Evolutionary conservation across 2,113 vertebrate genomes (phyloP).

Genomic region (Tretioscincus oriximinensis): DNA sequence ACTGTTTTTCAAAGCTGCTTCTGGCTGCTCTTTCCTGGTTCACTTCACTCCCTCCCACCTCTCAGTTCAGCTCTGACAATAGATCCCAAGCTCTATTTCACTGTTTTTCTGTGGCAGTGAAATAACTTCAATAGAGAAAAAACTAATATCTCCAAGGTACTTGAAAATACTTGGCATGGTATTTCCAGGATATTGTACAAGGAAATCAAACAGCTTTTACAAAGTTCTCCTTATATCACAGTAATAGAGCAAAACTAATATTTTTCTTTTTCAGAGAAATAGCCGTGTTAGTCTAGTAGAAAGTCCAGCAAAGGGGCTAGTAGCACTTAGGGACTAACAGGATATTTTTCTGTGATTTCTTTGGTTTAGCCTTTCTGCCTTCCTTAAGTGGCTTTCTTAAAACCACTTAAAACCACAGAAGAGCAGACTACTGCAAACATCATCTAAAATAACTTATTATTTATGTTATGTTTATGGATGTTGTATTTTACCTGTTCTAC

Average conservation of each 20-base stretch:
- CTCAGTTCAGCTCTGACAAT: neutral
- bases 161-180: neutral
- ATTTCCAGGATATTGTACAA: slow-evolving; percentile 19
- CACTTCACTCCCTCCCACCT: no score
- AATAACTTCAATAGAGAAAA: slow-evolving; percentile 6
- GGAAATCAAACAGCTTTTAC: slow-evolving; percentile 16
- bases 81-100: neutral
- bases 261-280: no score
- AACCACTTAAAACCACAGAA: neutral
- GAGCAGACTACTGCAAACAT: no score
- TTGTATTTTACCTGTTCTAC: no score
- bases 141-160: slow-evolving; percentile 16
- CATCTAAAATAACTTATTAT: no score
- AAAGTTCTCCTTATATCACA: neutral
- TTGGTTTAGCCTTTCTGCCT: neutral
- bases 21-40: neutral
- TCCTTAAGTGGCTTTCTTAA: neutral
- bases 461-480: neutral
- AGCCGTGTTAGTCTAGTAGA: no score
- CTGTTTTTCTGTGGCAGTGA: neutral
- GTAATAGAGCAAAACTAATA: no score
- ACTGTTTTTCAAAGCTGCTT: neutral
- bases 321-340: no score
- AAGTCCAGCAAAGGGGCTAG: no score
- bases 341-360: neutral